These are phyloP conservation scores for Capreolus pygargus DNA, from an alignment of 2,113 vertebrate species.

Conservation along the genomic window DNA sequence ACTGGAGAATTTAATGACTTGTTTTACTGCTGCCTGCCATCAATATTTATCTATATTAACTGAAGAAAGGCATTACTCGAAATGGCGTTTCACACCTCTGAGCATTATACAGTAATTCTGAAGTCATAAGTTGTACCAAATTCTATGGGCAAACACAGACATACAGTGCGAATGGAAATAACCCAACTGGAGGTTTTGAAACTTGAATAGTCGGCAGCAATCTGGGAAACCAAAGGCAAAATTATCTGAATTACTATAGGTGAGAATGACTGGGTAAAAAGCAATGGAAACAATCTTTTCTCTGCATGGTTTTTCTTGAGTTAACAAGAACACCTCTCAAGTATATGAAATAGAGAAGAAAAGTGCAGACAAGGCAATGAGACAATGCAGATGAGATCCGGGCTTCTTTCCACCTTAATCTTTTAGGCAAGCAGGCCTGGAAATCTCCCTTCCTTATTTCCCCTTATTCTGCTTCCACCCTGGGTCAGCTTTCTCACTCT, in stretches of 20 bases:
- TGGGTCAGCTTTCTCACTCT: neutral
- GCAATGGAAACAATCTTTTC: neutral
- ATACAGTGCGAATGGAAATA: constrained; percentile 17
- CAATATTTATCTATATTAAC: constrained; percentile 63
- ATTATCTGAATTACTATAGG: neutral
- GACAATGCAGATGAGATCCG: rapidly evolving
- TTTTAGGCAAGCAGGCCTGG: neutral
- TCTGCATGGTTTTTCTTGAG: neutral
- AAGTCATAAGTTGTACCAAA: constrained; percentile 34
- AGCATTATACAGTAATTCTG: constrained; percentile 57
- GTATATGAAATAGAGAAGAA: neutral
- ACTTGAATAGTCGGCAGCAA: neutral
- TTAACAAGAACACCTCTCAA: neutral
- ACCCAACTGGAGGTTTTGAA: constrained; percentile 9
- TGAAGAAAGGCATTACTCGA: constrained; percentile 62
- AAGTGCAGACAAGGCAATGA: neutral
- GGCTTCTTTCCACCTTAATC: neutral
- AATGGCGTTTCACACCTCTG: constrained; percentile 55
- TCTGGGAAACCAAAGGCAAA: constrained; percentile 10
- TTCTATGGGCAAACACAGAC: constrained; percentile 55
- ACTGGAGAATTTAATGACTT: constrained; percentile 57
- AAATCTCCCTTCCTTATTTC: rapidly evolving
- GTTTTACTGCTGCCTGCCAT: constrained; percentile 61
- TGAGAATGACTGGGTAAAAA: neutral
- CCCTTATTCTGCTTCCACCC: neutral